Evolutionary conservation across 2,888 invertebrate genomes (phyloP), one percentile per base, ranked within the genome.

Genomic region (Limnephilus rhombicus): DNA sequence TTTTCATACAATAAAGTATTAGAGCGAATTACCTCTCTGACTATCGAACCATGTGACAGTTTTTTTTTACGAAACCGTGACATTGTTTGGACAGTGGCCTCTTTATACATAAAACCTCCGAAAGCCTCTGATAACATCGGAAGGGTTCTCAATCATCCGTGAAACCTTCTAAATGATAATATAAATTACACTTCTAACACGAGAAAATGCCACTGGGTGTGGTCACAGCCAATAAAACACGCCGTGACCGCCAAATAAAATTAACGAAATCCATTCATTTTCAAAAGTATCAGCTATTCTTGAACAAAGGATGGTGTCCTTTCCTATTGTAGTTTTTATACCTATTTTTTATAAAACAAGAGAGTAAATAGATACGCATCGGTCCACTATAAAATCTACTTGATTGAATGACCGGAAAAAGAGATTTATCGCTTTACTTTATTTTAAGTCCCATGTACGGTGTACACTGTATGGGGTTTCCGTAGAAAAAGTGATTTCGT

Each of bases 351-450:
- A 68, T 68, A n/a, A 68, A 68, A n/a, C 68, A 68, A 24, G 49
- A 49, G 45, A 29, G 45, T 7, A 49, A 45, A 41, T 41, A 41
- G 29, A 45, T 86, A 86, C 29, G 13, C 45, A 45, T 86, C 45
- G 13, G n/a, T 37, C 24, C 45, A 3, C 45, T 86, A 86, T 86
- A 86, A 86, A 37, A 86, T 45, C 86, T 86, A 86, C 86, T n/a
- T 86, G 37, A n/a, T 45, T 45, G n/a, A 45, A 45, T 29, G 86
- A 29, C 37, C 29, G 86, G 49, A 29, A 45, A 45, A 86, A 45
- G 45, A 45, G 68, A 86, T 86, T 86, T 86, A 86, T 86, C 13
- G 86, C 45, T n/a, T 45, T 49, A 49, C 86, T 86, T 86, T 86
- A 29, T 86, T 86, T 86, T 45, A 86, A 86, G 29, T 68, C 68